Conservation (phyloP, 2,113 vertebrate species). For the Climacteris rufus region DNA sequence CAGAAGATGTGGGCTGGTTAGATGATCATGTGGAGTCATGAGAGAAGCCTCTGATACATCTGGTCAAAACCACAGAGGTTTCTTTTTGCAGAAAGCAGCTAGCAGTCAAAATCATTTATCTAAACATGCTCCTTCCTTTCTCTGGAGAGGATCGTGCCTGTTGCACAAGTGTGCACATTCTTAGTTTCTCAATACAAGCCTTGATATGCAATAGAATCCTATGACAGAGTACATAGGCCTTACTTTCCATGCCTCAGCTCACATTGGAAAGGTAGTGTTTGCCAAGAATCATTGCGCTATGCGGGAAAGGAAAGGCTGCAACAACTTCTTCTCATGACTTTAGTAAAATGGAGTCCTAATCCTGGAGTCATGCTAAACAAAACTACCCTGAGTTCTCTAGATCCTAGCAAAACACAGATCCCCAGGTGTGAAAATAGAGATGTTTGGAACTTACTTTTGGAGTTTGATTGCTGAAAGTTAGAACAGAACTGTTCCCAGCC, state of each 20-base stretch:
- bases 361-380: neutral
- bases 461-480: neutral
- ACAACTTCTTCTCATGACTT: neutral
- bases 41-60: neutral
- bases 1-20: neutral
- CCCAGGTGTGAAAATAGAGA: neutral
- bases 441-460: neutral
- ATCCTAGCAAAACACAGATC: neutral
- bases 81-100: neutral
- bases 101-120: neutral
- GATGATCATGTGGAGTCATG: neutral
- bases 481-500: neutral
- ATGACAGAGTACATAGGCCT: neutral
- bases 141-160: neutral
- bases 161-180: neutral
- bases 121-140: neutral
- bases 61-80: neutral
- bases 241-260: neutral
- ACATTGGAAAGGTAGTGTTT: neutral
- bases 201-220: neutral
- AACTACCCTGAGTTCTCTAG: neutral
- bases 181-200: neutral
- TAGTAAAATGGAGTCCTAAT: neutral
- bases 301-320: neutral
- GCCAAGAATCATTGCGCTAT: fast-evolving